Evolutionary conservation across 64 coral and sea anemone species (phyloP), one percentile per base, ranked within the genome.

Genomic region (Catalaphyllia jardinei): DNA sequence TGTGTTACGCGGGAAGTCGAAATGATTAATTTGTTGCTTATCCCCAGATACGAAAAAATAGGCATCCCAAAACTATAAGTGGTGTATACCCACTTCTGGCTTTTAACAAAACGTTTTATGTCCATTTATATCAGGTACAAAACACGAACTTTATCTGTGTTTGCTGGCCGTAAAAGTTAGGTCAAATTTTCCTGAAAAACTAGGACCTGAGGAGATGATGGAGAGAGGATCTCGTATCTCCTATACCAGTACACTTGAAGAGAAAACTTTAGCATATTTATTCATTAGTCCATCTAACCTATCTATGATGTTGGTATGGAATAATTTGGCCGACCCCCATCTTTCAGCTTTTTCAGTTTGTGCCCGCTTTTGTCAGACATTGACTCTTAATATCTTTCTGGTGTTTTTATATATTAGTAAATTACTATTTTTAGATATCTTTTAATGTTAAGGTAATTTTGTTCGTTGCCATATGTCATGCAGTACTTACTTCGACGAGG

Each of bases 121-220:
- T 77, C 75, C 75, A 77, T 52, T 54, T 52, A 77, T 77, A 77
- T 77, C 75, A 77, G 18, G 39, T 77, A 20, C 38, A 77, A 77
- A 50, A 77, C 75, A 77, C 42, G 75, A 77, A 77, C 35, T 77
- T 77, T 18, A 46, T 77, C 4, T 46, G 42, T 33, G 38, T 51
- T 79, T 79, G 76, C 50, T 79, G 50, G 50, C 50, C 1, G n/a
- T 79, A 51, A 14, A 79, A 79, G 59, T 54, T 79, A 24, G 76
- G 46, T 79, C 24, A 79, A 57, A 79, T 79, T 79, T 57, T 59
- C 76, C 24, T 25, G 76, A 79, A 79, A 79, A 79, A 79, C 76
- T 79, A 57, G 76, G 10, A 79, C 46, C 46, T 57, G 76, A 79
- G 76, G 76, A 51, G 76, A 20, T 79, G 76, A 79, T 79, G 72